Base-by-base conservation (phyloP, 2,113 vertebrate species). In the Numenius arquata region DNA sequence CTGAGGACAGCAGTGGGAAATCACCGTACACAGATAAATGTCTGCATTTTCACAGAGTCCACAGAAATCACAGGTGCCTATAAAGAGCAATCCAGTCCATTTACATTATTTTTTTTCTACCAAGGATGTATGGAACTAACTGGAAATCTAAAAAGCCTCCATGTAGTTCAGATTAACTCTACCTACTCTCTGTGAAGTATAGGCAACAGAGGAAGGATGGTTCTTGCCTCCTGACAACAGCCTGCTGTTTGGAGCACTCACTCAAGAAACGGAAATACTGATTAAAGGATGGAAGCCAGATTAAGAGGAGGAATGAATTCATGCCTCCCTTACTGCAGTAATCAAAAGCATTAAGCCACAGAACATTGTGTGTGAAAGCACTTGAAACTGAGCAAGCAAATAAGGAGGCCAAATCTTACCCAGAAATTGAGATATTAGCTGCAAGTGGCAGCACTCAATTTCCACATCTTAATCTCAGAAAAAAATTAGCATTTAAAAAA, bases 281-380 rank as follows among this genome's bases (percentile, higher is more conserved):
- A 78, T 59, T 55, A 68, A 90, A 93, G 40, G 38, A 88, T 9
- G 9, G 56, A 75, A 83, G 62, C 5, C 43, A 82, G n/a, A 85
- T 65, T 59, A 88, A 68, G n/a, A 90, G 17, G 29, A 93, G 17
- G 26, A 94, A 87, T 52, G 6, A 87, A 91, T 67, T 63, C 15
- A 71, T 75, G 32, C 26, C 29, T 91, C 43, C 45, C 26, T 47
- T 45, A 59, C 8, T 41, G 47, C 41, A 84, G 45, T 40, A 77
- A 94, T 87, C 65, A 93, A 87, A 89, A 81, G 48, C 76, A 70
- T 83, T 83, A 93, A 83, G 63, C 18, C 43, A 86, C 23, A 56
- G 40, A 95, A 67, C 23, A 45, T 59, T 88, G 32, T 9, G 19
- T 61, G 55, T 78, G 73, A 94, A 89, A 82, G 38, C 68, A 74